Base-by-base conservation (phyloP, 1,140 invertebrate genomes). In the Pachypeltis micranthus region DNA sequence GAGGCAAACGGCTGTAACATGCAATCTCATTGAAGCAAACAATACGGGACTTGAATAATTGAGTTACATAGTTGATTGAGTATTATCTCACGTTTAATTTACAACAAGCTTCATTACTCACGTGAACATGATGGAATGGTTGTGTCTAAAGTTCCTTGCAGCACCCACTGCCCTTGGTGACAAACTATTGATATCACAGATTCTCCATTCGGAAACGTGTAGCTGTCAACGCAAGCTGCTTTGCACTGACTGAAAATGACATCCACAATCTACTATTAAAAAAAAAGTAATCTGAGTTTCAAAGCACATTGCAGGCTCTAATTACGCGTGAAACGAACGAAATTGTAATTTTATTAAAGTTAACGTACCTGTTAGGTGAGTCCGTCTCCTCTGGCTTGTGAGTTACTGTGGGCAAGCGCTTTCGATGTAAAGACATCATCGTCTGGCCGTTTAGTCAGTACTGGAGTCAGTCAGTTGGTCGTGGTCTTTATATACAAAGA, bases 1-100 rank as follows among this genome's bases (percentile, higher is more conserved):
- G 16, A 82, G 69, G 71, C 90, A 93, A 65, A 82, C 76, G 2
- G 86, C 88, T 90, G 66, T 55, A 76, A 71, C 44, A 62, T 65
- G 28, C 64, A 65, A 65, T 59, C 29, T 57, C 61, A 59, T 44
- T 26, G 54, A 14, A 44, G 14, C 54, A 24, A 24, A 26, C 2
- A 56, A 56, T 39, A 39, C 31, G 7, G 7, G 31, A 39, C 31
- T 10, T 10, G 7, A 39, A 10, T 39, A 10, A 39, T 16, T 39
- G 7, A 16, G 16, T 7, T 39, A 39, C 7, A 39, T 39, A 39
- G 7, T 39, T 39, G 31, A 39, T 10, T 10, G 31, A 10, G 16
- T 39, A 10, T 39, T 10, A 7, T 39, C 16, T 39, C 31, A 39
- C 31, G 7, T 39, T 16, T 10, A 39, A 7, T 39, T 39, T 39